These are phyloP conservation scores for Rhabdophis nuchalis DNA, from an alignment of 2,797 vertebrate genomes.

Conservation along the genomic window DNA sequence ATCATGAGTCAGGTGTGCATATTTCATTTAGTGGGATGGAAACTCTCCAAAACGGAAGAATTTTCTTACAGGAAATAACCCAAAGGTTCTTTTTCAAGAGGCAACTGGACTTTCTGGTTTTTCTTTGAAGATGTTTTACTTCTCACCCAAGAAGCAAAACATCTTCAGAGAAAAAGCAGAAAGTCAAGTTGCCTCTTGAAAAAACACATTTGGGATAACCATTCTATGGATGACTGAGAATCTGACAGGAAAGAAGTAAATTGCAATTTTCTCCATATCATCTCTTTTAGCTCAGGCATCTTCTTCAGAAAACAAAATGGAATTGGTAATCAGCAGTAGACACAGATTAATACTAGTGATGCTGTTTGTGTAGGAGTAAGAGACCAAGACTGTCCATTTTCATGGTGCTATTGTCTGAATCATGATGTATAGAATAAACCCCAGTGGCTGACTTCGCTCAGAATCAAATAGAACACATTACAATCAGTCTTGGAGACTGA, in stretches of 20 bases:
- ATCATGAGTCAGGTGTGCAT: background rate
- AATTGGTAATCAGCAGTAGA: background rate
- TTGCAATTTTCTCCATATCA: background rate
- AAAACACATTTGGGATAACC: too few relatives aligned
- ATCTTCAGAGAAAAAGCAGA: too few relatives aligned
- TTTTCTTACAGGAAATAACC: background rate
- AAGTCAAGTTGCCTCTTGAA: too few relatives aligned
- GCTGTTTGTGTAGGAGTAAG: background rate
- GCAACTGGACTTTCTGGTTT: too few relatives aligned
- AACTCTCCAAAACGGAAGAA: background rate
- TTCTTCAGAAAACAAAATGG: background rate
- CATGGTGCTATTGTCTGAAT: background rate
- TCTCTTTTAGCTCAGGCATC: background rate
- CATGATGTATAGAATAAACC: background rate
- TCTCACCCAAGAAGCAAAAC: too few relatives aligned
- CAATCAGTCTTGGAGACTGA: background rate
- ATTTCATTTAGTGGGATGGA: background rate
- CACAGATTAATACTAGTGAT: background rate
- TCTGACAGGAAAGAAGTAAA: background rate
- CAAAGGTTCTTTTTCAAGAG: too few relatives aligned
- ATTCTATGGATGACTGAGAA: too few relatives aligned
- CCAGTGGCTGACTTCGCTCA: background rate
- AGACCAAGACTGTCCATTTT: background rate
- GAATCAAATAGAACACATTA: background rate
- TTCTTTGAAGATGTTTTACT: too few relatives aligned